Conservation (phyloP, 2,113 vertebrate species). For the Corythaeola cristata region DNA sequence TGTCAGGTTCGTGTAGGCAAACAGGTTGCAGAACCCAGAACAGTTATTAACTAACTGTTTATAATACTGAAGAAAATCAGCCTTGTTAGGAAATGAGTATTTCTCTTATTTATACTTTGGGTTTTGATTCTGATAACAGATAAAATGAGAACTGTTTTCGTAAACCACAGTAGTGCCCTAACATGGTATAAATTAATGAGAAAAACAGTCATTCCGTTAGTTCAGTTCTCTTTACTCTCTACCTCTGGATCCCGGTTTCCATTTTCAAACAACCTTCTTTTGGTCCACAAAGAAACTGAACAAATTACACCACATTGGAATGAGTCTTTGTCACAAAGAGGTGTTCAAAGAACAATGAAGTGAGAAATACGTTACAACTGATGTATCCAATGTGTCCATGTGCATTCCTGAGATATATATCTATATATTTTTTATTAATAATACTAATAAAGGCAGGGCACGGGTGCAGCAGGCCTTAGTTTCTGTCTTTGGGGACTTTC, state of each 20-base stretch:
- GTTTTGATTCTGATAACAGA: neutral
- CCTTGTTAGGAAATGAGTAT: neutral
- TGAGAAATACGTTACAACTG: neutral
- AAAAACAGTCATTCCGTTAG: neutral
- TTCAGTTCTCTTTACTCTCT: neutral
- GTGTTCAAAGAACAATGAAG: neutral
- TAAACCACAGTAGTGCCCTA: neutral
- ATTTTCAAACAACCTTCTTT: neutral
- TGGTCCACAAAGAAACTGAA: neutral
- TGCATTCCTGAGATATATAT: neutral
- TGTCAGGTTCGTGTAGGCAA: neutral
- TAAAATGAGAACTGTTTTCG: neutral
- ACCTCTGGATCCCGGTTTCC: neutral
- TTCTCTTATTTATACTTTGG: neutral
- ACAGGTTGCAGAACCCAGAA: neutral
- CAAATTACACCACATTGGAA: neutral
- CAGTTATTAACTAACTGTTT: neutral
- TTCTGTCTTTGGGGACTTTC: conserved; percentile 74
- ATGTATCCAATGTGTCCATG: neutral
- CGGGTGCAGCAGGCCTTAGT: conserved; percentile 63
- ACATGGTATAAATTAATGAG: neutral
- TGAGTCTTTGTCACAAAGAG: conserved; percentile 1
- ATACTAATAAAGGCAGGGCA: conserved; percentile 70
- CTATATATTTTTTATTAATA: conserved; percentile 40
- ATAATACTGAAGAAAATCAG: neutral